Evolutionary conservation across 2,888 invertebrate genomes (phyloP).

Genomic region (Anorthoa munda): DNA sequence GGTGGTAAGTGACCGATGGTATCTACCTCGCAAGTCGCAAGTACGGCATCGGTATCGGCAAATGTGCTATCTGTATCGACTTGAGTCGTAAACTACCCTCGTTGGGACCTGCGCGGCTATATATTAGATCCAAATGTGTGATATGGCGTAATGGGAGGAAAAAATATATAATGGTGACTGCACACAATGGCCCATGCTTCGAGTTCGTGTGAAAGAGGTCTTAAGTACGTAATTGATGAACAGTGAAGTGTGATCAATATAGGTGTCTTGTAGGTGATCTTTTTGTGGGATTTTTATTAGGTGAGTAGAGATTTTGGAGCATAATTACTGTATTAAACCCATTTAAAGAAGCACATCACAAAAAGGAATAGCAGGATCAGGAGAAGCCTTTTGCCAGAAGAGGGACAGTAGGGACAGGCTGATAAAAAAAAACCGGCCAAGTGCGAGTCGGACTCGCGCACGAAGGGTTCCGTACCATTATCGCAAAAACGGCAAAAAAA

Average conservation of each 20-base stretch:
- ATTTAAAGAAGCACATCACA: too few relatives aligned
- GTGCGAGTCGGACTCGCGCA: too few relatives aligned
- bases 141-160: slow-evolving; percentile 60
- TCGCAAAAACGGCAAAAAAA: too few relatives aligned
- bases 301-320: too few relatives aligned
- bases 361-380: too few relatives aligned
- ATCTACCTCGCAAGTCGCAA: slow-evolving; percentile 51
- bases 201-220: slow-evolving; percentile 42
- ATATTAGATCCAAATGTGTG: slow-evolving; percentile 58
- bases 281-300: not conserved
- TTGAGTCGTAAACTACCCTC: slow-evolving; percentile 56
- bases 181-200: slow-evolving; percentile 54
- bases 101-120: slow-evolving; percentile 49
- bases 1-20: slow-evolving; percentile 50
- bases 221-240: slow-evolving; percentile 49
- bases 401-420: too few relatives aligned
- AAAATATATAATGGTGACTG: slow-evolving; percentile 55
- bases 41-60: slow-evolving; percentile 56
- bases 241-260: slow-evolving; percentile 28
- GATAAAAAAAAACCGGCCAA: too few relatives aligned
- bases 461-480: too few relatives aligned
- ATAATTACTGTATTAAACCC: too few relatives aligned
- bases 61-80: slow-evolving; percentile 64
- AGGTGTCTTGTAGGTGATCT: not conserved
- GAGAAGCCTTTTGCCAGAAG: too few relatives aligned